A percentile compares a stretch with the other conserved stretches of the same genome.
Conservation (phyloP, 2,888 invertebrate genomes). For the Salticus scenicus region DNA sequence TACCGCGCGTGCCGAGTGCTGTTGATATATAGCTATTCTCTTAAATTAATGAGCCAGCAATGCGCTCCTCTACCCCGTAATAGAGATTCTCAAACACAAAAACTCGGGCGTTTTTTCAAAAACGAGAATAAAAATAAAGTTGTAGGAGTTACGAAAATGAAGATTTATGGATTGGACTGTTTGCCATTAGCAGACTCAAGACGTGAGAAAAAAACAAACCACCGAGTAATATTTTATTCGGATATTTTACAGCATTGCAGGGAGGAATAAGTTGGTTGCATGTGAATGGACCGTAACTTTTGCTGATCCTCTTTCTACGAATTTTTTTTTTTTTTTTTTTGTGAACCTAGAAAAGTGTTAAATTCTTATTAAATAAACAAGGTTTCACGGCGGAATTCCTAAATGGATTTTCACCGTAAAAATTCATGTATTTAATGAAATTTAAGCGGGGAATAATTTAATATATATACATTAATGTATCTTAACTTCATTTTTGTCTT, state of each 20-base stretch:
- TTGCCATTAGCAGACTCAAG: neutral
- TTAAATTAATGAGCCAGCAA: conserved; percentile 20
- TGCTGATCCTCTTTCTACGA: too few relatives aligned
- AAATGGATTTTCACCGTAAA: too few relatives aligned
- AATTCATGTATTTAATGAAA: too few relatives aligned
- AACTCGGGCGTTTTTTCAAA: neutral
- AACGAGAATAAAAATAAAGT: conserved; percentile 3
- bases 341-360: too few relatives aligned
- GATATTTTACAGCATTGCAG: neutral
- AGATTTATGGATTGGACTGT: conserved; percentile 13
- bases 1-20: neutral
- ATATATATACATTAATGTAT: too few relatives aligned
- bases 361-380: too few relatives aligned
- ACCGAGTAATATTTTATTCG: neutral
- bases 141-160: conserved; percentile 15
- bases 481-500: too few relatives aligned
- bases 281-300: too few relatives aligned
- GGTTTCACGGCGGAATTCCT: too few relatives aligned
- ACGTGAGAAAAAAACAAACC: neutral
- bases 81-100: conserved; percentile 20
- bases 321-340: too few relatives aligned
- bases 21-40: conserved; percentile 22
- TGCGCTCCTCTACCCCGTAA: conserved; percentile 18
- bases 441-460: too few relatives aligned
- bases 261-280: neutral